A percentile compares a stretch with the other conserved stretches of the same genome.
These are phyloP conservation scores for Pyralis farinalis DNA, from an alignment of 2,888 invertebrate species.

Conservation along the genomic window DNA sequence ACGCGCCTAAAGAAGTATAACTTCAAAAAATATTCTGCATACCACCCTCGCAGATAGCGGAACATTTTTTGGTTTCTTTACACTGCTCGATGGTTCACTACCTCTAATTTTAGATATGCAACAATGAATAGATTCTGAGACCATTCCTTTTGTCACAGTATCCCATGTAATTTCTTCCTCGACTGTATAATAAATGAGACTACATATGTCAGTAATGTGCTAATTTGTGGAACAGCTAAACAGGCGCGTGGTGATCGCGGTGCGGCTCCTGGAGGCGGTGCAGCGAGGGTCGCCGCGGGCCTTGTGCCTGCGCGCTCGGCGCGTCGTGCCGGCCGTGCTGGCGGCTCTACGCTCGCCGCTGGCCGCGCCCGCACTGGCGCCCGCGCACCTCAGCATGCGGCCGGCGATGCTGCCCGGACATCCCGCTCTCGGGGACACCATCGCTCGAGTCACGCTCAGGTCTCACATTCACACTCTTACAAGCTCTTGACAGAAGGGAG, in stretches of 20 bases:
- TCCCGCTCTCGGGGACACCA: slow-evolving; percentile 74
- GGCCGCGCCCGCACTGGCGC: slow-evolving; percentile 85
- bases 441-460: slow-evolving; percentile 88
- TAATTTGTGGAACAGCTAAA: slow-evolving; percentile 37
- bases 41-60: too few relatives aligned
- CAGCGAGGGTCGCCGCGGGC: slow-evolving; percentile 46
- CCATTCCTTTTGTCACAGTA: too few relatives aligned
- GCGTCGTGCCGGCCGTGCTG: slow-evolving; percentile 65
- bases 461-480: too few relatives aligned
- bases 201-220: neutral
- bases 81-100: too few relatives aligned
- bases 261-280: slow-evolving; percentile 75
- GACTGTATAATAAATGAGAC: too few relatives aligned
- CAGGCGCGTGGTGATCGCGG: slow-evolving; percentile 42
- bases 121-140: too few relatives aligned
- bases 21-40: too few relatives aligned
- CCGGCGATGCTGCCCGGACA: slow-evolving; percentile 55
- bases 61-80: too few relatives aligned
- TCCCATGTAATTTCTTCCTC: too few relatives aligned
- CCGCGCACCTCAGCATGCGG: slow-evolving; percentile 83
- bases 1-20: too few relatives aligned
- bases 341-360: slow-evolving; percentile 87
- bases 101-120: too few relatives aligned
- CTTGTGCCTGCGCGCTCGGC: slow-evolving; percentile 38
- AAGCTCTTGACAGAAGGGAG: too few relatives aligned